A percentile compares a stretch with the other conserved stretches of the same genome.
Evolutionary conservation across 2,888 invertebrate species (phyloP).

Genomic region (Apamea crenata): DNA sequence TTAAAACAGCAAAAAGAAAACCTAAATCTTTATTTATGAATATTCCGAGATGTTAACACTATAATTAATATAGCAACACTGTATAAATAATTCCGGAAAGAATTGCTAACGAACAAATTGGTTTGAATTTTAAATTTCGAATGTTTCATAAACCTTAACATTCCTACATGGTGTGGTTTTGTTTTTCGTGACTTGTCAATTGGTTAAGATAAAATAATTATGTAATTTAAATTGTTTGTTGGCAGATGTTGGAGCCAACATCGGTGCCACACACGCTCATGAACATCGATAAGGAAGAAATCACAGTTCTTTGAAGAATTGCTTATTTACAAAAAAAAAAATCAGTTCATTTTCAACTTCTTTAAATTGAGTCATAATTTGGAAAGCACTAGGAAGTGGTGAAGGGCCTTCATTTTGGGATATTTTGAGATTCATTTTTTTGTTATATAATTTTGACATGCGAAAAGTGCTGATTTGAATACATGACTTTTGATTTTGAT

Average conservation of each 20-base stretch:
- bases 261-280: conserved; percentile 8
- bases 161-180: conserved; percentile 44
- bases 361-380: neutral
- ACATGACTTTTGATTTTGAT: neutral
- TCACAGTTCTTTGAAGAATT: neutral
- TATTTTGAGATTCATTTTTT: too few relatives aligned
- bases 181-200: conserved; percentile 65
- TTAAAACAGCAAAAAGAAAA: conserved; percentile 46
- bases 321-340: neutral
- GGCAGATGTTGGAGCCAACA: conserved; percentile 26
- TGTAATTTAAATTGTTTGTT: conserved; percentile 49
- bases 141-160: conserved; percentile 56
- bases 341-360: neutral
- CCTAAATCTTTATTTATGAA: conserved; percentile 53
- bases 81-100: conserved; percentile 52
- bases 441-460: neutral
- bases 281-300: neutral
- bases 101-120: conserved; percentile 58
- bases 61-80: conserved; percentile 63
- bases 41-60: conserved; percentile 60
- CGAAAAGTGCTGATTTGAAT: neutral
- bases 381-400: neutral
- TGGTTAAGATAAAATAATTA: conserved; percentile 53
- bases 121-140: conserved; percentile 62
- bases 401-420: neutral